Conservation (phyloP, 2,113 vertebrate species). For the Plestiodon gilberti region DNA sequence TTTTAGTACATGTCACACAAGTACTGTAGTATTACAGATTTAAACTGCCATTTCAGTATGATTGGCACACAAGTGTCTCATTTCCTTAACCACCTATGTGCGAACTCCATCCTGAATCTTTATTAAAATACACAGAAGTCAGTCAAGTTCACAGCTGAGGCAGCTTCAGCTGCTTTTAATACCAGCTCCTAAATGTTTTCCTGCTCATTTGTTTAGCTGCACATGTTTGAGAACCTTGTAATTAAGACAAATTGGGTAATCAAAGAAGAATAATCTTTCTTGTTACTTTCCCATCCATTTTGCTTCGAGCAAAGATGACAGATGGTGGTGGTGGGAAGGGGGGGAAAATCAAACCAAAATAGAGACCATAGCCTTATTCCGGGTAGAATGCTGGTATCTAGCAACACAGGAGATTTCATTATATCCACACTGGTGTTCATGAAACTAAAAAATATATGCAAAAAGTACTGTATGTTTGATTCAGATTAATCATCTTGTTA, state of each 20-base stretch:
- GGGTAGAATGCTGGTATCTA: conserved; percentile 28
- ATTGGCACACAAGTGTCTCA: conserved; percentile 65
- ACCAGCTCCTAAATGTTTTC: conserved; percentile 62
- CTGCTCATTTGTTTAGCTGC: conserved; percentile 70
- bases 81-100: conserved; percentile 59
- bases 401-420: conserved; percentile 49
- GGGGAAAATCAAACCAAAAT: conserved; percentile 58
- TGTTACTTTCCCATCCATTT: conserved; percentile 76
- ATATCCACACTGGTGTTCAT: conserved; percentile 44
- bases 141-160: conserved; percentile 65
- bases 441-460: conserved; percentile 39
- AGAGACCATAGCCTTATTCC: conserved; percentile 54
- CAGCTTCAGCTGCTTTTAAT: conserved; percentile 64
- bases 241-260: conserved; percentile 79
- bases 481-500: conserved; percentile 57
- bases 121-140: conserved; percentile 63
- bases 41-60: conserved; percentile 70
- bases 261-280: conserved; percentile 76
- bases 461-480: conserved; percentile 9
- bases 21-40: conserved; percentile 62
- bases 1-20: conserved; percentile 70
- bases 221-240: conserved; percentile 73
- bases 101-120: conserved; percentile 61
- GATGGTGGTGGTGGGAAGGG: conserved; percentile 67
- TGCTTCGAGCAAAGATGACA: conserved; percentile 73